These are phyloP conservation scores for Zosterops hypoxanthus DNA, from an alignment of 2,113 vertebrate genomes.

Conservation along the genomic window DNA sequence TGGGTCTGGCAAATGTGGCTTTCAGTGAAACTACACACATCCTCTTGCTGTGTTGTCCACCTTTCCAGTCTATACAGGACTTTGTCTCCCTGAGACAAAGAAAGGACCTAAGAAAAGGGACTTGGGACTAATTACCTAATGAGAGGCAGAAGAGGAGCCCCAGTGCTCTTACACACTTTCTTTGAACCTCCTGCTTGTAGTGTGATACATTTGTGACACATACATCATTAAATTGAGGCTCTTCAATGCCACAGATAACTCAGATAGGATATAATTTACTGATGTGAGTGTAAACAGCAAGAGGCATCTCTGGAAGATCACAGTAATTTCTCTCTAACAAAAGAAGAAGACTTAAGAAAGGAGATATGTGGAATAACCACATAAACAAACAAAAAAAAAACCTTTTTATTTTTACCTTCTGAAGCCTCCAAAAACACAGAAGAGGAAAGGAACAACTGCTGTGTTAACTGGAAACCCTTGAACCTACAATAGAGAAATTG, in stretches of 20 bases:
- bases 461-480: neutral
- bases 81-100: neutral
- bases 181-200: neutral
- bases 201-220: neutral
- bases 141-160: neutral
- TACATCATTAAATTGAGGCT: neutral
- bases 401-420: neutral
- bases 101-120: neutral
- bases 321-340: fast-evolving
- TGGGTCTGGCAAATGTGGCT: neutral
- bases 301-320: neutral
- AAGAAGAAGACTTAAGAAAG: neutral
- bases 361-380: neutral
- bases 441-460: neutral
- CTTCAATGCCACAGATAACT: neutral
- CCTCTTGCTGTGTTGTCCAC: neutral
- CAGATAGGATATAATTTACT: neutral
- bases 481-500: neutral
- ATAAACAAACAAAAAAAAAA: neutral
- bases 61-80: neutral
- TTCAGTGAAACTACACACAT: neutral
- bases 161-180: neutral
- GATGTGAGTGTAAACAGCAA: neutral
- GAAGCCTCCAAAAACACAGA: neutral
- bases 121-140: neutral